phyloP scores from a whole-genome alignment of 1,140 invertebrate species.

The Acromyrmex heyeri region DNA sequence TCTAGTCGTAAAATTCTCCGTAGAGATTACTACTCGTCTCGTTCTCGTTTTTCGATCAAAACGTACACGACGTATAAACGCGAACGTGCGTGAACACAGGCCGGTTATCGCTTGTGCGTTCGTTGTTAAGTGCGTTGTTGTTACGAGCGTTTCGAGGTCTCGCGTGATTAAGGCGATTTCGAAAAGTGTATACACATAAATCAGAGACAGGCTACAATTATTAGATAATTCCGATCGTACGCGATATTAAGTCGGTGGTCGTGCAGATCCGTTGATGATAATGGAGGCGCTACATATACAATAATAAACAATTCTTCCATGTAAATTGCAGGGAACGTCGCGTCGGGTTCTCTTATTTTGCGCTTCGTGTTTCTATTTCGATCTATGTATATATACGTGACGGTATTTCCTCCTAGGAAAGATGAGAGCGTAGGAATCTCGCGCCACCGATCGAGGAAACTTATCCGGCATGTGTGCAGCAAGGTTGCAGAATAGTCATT shows the following conservation, averaged over 20 bases:
- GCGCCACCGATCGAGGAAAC: constrained; percentile 2
- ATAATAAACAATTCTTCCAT: constrained; percentile 54
- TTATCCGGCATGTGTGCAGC: neutral
- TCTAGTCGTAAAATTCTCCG: constrained; percentile 26
- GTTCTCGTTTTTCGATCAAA: constrained; percentile 10
- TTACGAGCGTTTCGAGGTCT: constrained; percentile 37
- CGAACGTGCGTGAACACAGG: neutral
- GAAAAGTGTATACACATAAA: constrained; percentile 37
- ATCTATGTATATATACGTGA: neutral
- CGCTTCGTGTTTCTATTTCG: neutral
- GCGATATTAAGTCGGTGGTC: neutral
- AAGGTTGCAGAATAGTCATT: constrained; percentile 34
- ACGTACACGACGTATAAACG: neutral
- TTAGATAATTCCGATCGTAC: constrained; percentile 46
- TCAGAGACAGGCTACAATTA: constrained; percentile 37
- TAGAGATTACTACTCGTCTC: constrained; percentile 4
- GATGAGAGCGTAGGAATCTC: neutral
- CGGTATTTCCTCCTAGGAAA: neutral
- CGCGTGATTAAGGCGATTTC: constrained; percentile 47
- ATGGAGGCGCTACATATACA: constrained; percentile 19
- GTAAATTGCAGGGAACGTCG: constrained; percentile 29
- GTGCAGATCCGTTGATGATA: constrained; percentile 5
- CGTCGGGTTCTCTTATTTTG: constrained; percentile 14
- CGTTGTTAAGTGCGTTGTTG: constrained; percentile 17
- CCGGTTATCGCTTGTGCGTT: neutral